Conservation (phyloP, 2,888 invertebrate genomes). For the Melinaea menophilus region DNA sequence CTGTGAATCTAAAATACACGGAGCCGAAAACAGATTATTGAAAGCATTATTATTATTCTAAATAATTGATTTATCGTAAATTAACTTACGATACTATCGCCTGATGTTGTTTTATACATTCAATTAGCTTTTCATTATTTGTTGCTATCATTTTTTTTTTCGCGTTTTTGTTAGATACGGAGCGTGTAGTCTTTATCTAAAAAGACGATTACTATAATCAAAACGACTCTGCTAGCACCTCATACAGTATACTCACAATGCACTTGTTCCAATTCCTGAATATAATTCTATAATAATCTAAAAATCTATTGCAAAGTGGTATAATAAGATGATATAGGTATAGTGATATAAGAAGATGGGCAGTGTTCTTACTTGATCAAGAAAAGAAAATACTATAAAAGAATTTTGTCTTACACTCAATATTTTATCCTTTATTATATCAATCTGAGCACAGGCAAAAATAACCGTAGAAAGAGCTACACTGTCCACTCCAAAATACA, state of each 20-base stretch:
- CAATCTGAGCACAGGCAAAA: constrained; percentile 64
- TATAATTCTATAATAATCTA: too few species aligned
- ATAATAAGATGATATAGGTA: too few species aligned
- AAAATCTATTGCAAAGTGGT: too few species aligned
- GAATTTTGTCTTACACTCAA: constrained; percentile 45
- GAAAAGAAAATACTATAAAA: not conserved
- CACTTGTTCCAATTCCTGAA: too few species aligned
- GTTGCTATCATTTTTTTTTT: constrained; percentile 25
- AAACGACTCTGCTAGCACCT: too few species aligned
- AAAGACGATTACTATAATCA: constrained; percentile 1
- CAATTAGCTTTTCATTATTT: constrained; percentile 48
- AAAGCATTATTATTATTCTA: not conserved
- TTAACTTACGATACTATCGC: constrained; percentile 55
- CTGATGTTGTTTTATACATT: constrained; percentile 63
- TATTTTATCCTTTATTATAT: constrained; percentile 65
- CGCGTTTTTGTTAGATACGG: constrained; percentile 15
- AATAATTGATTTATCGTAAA: not conserved
- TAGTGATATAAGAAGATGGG: too few species aligned
- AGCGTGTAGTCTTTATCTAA: constrained; percentile 29
- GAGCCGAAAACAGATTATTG: constrained; percentile 1
- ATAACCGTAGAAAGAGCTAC: constrained; percentile 64
- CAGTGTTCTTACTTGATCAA: too few species aligned
- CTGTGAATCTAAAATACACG: constrained; percentile 56
- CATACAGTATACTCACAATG: too few species aligned
- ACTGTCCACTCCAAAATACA: constrained; percentile 71